Evolutionary conservation across 1,140 invertebrate species (phyloP), one percentile per base, ranked within the genome.

Genomic region (Chironomus tepperi): DNA sequence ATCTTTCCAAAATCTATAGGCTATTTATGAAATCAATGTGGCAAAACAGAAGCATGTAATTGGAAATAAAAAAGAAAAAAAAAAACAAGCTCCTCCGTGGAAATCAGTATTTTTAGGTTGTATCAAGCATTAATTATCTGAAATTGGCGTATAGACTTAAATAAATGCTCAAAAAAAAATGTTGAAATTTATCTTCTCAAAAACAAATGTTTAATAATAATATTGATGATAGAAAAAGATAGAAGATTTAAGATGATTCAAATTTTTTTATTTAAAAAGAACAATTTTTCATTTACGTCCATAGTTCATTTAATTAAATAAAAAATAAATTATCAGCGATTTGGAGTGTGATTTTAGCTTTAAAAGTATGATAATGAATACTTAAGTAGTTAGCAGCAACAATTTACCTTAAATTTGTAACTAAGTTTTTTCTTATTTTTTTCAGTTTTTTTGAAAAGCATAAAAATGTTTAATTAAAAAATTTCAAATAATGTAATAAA

Each of bases 301-400:
- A 34, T 34, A 34, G 24, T 34, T 34, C 24, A 34, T 34, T 34
- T 34, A 34, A 34, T 34, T 34, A 34, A 34, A 34, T 34, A 34
- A 34, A n/a, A n/a, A 34, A 34, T 34, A 12, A 57, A n/a, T 57
- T 57, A 57, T 57, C 12, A 57, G n/a, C 47, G 47, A 57, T 57
- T 57, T 57, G 47, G 47, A 57, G 47, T 57, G 47, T 57, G 47
- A 57, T 57, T 47, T 57, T 57, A 57, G n/a, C 47, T 57, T 57
- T n/a, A 57, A n/a, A 34, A 34, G 24, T 34, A 34, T 12, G 12
- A 15, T 57, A 57, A 15, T 57, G n/a, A 57, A 47, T 12, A 57
- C 5, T 15, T n/a, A 57, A 57, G 9, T 57, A 47, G 9, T 15
- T 57, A 57, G 47, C 47, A 57, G 47, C 5, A 57, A 57, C 12